phyloP scores from a whole-genome alignment of 2,113 vertebrate genomes.

The Pluvianellus socialis region DNA sequence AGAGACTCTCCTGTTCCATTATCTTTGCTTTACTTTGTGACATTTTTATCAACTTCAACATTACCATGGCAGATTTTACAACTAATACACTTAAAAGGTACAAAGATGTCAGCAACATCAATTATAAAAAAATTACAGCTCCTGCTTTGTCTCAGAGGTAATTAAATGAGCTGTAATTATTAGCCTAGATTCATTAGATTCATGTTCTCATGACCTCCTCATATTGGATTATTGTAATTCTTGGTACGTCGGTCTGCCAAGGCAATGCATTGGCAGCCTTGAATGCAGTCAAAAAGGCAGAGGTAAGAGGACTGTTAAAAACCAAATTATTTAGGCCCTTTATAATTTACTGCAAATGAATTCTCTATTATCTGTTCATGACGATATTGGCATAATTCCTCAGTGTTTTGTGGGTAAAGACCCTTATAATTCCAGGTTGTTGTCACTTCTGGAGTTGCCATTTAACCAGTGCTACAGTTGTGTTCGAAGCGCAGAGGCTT shows the following conservation, averaged over 20 bases:
- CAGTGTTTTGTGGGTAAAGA: neutral
- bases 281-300: neutral
- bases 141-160: conserved; percentile 59
- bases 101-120: conserved; percentile 61
- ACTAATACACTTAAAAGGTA: conserved; percentile 61
- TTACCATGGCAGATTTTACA: conserved; percentile 62
- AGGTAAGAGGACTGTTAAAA: neutral
- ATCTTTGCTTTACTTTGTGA: conserved; percentile 51
- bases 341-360: neutral
- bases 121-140: conserved; percentile 64
- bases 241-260: conserved; percentile 2
- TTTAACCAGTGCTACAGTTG: neutral
- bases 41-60: conserved; percentile 65
- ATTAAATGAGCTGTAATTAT: conserved; percentile 64
- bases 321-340: neutral
- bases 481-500: neutral
- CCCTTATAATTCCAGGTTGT: neutral
- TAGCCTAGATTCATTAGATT: conserved; percentile 63
- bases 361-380: neutral
- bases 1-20: conserved; percentile 53
- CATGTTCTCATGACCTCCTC: conserved; percentile 43
- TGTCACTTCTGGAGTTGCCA: neutral
- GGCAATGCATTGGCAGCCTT: neutral
- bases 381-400: neutral
- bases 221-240: conserved; percentile 54